Percentiles rank a stretch among this genome's conserved stretches.
Evolutionary conservation across 2,888 invertebrate genomes (phyloP).

Genomic region (Rhagonycha lutea): DNA sequence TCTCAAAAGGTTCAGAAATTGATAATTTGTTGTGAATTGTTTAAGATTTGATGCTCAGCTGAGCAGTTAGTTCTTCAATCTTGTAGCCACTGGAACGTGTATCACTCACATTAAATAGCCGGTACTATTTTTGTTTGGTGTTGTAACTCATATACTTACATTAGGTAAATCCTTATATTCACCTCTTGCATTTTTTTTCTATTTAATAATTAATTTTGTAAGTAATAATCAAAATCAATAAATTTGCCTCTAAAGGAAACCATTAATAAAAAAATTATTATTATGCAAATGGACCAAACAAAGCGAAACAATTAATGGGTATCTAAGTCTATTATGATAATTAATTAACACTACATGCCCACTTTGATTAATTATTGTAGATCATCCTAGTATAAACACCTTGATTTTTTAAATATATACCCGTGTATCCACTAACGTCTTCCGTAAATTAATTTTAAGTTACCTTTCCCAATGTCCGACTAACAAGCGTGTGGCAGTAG

Average conservation of each 20-base stretch:
- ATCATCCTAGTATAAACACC: slow-evolving; percentile 35
- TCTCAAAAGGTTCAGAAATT: slow-evolving; percentile 48
- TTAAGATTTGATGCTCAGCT: slow-evolving; percentile 54
- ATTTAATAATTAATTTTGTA: not conserved
- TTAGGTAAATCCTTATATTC: not conserved
- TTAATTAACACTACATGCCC: slow-evolving; percentile 22
- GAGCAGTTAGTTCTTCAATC: slow-evolving; percentile 33
- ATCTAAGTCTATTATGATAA: slow-evolving; percentile 6
- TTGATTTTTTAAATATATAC: slow-evolving; percentile 30
- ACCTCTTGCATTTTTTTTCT: not conserved
- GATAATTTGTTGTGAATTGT: slow-evolving; percentile 58
- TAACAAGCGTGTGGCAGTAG: slow-evolving; percentile 34
- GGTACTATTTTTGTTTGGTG: not conserved
- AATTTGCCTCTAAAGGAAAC: not conserved
- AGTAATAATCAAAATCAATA: not conserved
- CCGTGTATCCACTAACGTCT: slow-evolving; percentile 22
- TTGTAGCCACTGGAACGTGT: not conserved
- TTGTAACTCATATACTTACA: not conserved
- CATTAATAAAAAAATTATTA: not conserved
- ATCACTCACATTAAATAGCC: not conserved
- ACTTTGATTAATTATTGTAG: slow-evolving; percentile 36
- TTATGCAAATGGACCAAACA: not conserved
- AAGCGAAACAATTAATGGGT: slow-evolving; percentile 2
- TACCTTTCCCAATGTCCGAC: slow-evolving; percentile 33
- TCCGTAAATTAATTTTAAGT: slow-evolving; percentile 35